Conservation (phyloP, 1,140 invertebrate genomes). For the Andrena cerasifolii region DNA sequence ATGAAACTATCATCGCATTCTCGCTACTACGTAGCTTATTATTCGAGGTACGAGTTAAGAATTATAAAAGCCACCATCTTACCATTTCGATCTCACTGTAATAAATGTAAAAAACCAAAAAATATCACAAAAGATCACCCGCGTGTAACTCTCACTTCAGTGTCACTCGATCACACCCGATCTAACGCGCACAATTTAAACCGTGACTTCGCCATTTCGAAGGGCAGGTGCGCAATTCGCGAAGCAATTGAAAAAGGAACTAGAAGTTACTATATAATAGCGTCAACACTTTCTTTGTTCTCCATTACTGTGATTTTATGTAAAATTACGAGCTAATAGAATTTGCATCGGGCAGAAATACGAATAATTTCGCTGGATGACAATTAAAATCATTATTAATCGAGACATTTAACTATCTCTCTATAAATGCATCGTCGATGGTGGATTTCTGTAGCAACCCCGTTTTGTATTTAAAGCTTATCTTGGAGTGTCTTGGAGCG, state of each 20-base stretch:
- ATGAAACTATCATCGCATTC: not conserved
- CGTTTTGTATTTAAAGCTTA: no score
- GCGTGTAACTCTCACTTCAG: not conserved
- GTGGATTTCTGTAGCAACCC: constrained; percentile 17
- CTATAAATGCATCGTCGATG: not conserved
- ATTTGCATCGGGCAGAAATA: not conserved
- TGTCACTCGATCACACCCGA: no score
- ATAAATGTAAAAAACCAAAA: not conserved
- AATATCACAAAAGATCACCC: not conserved
- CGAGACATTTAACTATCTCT: not conserved
- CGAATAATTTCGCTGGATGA: not conserved
- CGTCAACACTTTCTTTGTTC: not conserved
- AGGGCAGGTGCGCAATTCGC: not conserved
- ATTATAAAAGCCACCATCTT: not conserved
- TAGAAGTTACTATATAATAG: not conserved
- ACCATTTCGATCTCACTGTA: constrained; percentile 19
- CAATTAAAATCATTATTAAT: not conserved
- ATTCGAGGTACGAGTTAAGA: not conserved
- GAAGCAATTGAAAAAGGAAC: not conserved
- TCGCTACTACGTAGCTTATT: not conserved
- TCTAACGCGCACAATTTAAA: not conserved
- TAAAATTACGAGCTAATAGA: not conserved
- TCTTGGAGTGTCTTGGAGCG: no score
- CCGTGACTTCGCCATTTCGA: not conserved
- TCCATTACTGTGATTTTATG: not conserved